Conservation (phyloP, 2,888 invertebrate species). For the Aelia acuminata region DNA sequence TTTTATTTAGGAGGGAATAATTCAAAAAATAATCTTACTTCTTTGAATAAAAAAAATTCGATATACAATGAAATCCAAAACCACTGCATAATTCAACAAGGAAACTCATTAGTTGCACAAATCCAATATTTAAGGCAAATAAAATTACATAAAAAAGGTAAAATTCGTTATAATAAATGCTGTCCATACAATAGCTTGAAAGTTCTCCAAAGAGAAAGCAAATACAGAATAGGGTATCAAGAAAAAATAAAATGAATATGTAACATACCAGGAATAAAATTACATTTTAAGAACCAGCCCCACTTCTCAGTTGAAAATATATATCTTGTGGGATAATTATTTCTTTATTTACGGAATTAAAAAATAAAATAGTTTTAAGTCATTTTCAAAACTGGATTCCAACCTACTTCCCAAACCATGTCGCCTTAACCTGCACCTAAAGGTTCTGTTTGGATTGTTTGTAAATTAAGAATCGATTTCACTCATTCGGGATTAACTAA, state of each 20-base stretch:
- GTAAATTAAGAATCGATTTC: slow-evolving; percentile 50
- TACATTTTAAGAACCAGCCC: slow-evolving; percentile 18
- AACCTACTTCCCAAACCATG: slow-evolving; percentile 56
- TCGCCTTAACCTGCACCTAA: slow-evolving; percentile 50
- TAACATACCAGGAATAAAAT: slow-evolving; percentile 16
- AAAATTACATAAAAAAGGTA: background rate
- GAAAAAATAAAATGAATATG: slow-evolving; percentile 14
- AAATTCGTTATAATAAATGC: background rate
- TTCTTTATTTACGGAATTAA: background rate
- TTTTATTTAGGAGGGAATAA: background rate
- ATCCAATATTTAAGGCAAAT: background rate
- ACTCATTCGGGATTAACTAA: background rate
- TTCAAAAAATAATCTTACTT: background rate
- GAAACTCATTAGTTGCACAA: background rate
- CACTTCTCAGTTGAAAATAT: background rate
- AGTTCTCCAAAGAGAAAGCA: background rate
- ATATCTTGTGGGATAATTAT: background rate
- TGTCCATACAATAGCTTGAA: background rate
- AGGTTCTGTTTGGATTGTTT: slow-evolving; percentile 53
- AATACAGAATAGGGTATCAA: background rate
- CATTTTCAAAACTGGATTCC: slow-evolving; percentile 42
- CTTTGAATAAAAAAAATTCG: too few relatives aligned
- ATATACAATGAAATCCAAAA: background rate
- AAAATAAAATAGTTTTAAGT: background rate
- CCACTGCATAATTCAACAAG: background rate